phyloP scores from a whole-genome alignment of 1,140 invertebrate genomes.

The Drosophila chauvacae region DNA sequence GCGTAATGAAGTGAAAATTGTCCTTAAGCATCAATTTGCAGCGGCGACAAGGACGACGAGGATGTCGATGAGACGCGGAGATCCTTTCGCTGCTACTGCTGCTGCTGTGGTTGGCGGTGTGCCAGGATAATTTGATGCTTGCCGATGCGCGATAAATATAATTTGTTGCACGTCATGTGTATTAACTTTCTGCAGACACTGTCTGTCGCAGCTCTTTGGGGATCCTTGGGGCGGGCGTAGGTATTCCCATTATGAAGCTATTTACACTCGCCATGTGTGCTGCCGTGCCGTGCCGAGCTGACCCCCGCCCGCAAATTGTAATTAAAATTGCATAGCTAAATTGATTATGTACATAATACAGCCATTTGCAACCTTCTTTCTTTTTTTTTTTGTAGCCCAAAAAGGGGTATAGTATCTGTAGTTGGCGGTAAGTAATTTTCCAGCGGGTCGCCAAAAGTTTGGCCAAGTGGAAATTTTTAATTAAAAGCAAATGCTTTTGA shows the following conservation, averaged over 20 bases:
- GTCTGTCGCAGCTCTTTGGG: slow-evolving; percentile 35
- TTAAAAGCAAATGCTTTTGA: slow-evolving; percentile 79
- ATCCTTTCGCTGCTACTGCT: slow-evolving; percentile 24
- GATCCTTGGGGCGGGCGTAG: not conserved
- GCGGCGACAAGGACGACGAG: slow-evolving; percentile 21
- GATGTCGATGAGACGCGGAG: slow-evolving; percentile 19
- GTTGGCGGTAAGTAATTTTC: slow-evolving; percentile 71
- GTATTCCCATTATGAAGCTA: slow-evolving; percentile 67
- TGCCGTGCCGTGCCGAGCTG: slow-evolving; percentile 14
- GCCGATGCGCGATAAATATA: slow-evolving; percentile 84
- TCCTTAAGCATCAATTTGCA: slow-evolving; percentile 84
- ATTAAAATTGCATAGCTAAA: slow-evolving; percentile 80
- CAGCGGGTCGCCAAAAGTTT: slow-evolving; percentile 65
- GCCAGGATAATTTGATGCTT: slow-evolving; percentile 81
- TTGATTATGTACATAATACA: slow-evolving; percentile 69
- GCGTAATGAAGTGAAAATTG: slow-evolving; percentile 84
- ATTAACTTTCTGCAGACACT: slow-evolving; percentile 79
- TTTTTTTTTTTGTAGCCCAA: slow-evolving; percentile 15
- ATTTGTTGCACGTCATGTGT: slow-evolving; percentile 84
- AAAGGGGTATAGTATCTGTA: slow-evolving; percentile 39
- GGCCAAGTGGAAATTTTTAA: slow-evolving; percentile 78
- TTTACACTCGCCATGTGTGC: slow-evolving; percentile 47
- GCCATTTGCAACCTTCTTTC: slow-evolving; percentile 27
- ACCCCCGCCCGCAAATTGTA: slow-evolving; percentile 77
- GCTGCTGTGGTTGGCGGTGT: slow-evolving; percentile 46